Conservation (phyloP, 2,888 invertebrate genomes). For the Pycnomerus fuliginosus region DNA sequence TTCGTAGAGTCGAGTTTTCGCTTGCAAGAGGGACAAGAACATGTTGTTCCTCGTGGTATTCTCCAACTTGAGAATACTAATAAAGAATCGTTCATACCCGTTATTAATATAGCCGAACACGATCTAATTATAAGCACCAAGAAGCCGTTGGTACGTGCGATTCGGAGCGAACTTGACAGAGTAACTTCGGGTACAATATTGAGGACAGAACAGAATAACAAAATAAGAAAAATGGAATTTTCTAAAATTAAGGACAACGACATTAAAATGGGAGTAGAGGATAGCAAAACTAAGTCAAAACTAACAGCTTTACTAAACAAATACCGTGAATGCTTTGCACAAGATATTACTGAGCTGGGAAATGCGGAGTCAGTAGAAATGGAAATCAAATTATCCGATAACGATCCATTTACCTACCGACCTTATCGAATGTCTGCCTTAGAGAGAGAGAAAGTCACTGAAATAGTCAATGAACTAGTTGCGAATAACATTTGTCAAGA, state of each 20-base stretch:
- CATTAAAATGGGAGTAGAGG: too few species aligned
- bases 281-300: too few species aligned
- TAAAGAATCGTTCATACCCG: not conserved
- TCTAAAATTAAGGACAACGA: too few species aligned
- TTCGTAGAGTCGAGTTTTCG: not conserved
- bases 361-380: slow-evolving; percentile 2
- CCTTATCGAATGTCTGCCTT: slow-evolving; percentile 5
- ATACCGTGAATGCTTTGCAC: slow-evolving; percentile 5
- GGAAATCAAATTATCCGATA: slow-evolving; percentile 4
- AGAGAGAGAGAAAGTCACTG: slow-evolving; percentile 8
- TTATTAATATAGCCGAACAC: not conserved
- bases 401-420: slow-evolving; percentile 6
- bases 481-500: slow-evolving; percentile 5
- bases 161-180: too few species aligned
- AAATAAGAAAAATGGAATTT: too few species aligned
- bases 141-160: not conserved
- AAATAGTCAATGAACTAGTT: slow-evolving; percentile 12
- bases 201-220: too few species aligned
- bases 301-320: slow-evolving; percentile 1
- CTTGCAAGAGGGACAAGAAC: not conserved
- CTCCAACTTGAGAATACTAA: not conserved
- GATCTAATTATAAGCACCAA: not conserved
- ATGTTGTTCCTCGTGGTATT: not conserved
- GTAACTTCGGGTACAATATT: too few species aligned
- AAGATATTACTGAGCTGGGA: slow-evolving; percentile 3